Evolutionary conservation across 2,113 vertebrate genomes (phyloP).

Genomic region (Sturnira hondurensis): DNA sequence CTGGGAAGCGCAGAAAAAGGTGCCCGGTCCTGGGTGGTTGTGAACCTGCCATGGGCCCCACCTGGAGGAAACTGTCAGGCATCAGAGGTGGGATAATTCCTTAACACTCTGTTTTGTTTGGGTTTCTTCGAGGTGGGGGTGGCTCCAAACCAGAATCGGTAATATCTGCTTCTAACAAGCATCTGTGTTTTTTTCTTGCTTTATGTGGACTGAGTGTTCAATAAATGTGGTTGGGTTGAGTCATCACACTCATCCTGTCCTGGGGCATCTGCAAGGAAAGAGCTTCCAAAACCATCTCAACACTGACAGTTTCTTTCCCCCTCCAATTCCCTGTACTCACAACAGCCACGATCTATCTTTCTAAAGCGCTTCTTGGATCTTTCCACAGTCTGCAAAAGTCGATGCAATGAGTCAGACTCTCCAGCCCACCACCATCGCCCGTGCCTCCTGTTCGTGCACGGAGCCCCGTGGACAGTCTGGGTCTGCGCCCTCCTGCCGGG

Average conservation of each 20-base stretch:
- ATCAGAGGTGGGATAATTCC: constrained; percentile 1
- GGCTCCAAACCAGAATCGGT: background rate
- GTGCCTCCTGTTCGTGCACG: background rate
- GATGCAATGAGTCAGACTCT: background rate
- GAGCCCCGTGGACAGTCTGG: background rate
- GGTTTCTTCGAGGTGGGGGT: constrained; percentile 15
- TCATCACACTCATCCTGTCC: background rate
- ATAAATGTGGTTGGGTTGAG: background rate
- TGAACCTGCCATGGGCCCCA: background rate
- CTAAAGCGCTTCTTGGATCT: background rate
- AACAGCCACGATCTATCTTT: background rate
- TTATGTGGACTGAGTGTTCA: background rate
- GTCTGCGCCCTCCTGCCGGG: background rate
- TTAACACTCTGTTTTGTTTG: constrained; percentile 38
- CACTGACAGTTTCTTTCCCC: background rate
- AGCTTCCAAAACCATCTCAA: background rate
- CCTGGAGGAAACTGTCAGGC: constrained; percentile 50
- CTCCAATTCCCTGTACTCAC: background rate
- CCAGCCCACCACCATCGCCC: background rate
- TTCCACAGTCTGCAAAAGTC: background rate
- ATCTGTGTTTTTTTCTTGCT: background rate
- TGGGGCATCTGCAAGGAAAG: background rate
- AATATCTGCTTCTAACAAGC: background rate
- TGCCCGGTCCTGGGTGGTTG: constrained; percentile 31
- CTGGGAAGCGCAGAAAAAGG: background rate